Evolutionary conservation across 2,797 vertebrate species (phyloP).

Genomic region (Platalea minor): DNA sequence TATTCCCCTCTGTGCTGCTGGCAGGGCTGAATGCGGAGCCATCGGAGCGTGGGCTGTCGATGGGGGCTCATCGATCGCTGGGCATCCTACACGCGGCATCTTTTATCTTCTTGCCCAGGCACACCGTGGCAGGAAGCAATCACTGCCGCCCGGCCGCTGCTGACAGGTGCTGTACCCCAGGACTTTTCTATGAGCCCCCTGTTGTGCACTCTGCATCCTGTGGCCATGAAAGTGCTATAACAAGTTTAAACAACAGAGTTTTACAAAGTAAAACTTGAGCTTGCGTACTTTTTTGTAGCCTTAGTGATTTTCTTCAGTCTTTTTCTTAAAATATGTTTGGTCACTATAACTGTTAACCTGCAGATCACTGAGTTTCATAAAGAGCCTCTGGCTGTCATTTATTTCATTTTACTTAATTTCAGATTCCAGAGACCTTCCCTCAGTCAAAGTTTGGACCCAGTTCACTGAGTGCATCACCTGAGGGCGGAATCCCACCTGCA

Average conservation of each 20-base stretch:
- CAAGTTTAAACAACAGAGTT: not conserved
- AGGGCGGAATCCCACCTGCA: not conserved
- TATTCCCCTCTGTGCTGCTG: not conserved
- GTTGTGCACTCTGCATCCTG: not conserved
- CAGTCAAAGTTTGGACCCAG: not conserved
- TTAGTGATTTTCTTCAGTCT: not conserved
- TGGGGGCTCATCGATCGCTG: not conserved
- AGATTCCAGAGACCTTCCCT: not conserved
- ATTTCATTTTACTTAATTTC: not conserved
- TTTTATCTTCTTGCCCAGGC: not conserved
- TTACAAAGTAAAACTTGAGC: not conserved
- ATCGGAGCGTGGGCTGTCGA: not conserved
- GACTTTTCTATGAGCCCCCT: not conserved
- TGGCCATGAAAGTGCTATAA: not conserved
- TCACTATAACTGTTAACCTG: not conserved
- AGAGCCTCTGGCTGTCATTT: not conserved
- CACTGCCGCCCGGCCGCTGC: not conserved
- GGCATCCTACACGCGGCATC: fast-evolving
- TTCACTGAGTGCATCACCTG: not conserved
- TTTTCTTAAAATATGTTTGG: not conserved
- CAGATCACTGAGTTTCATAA: not conserved
- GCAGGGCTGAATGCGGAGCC: not conserved
- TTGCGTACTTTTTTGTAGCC: not conserved
- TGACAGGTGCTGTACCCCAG: not conserved
- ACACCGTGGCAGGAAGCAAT: not conserved